These are phyloP conservation scores for Hipparchia semele DNA, from an alignment of 2,888 invertebrate species.

Conservation along the genomic window DNA sequence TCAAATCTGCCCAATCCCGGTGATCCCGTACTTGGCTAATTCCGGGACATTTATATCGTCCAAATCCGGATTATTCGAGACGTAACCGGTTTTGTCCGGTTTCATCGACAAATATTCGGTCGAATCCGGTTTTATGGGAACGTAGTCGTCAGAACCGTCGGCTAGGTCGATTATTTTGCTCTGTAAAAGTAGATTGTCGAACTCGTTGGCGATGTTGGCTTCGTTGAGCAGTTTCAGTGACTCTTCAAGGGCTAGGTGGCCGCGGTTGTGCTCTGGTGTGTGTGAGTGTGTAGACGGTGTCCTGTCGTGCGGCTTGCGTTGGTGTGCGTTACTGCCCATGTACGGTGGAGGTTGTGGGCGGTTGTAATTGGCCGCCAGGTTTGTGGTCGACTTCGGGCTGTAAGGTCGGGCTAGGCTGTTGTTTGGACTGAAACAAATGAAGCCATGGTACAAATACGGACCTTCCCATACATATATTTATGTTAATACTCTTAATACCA, in stretches of 20 bases:
- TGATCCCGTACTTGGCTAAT: slow-evolving; percentile 64
- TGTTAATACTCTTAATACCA: no score
- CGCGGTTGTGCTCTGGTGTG: slow-evolving; percentile 62
- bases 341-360: slow-evolving; percentile 79
- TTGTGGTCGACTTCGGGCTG: slow-evolving; percentile 75
- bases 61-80: slow-evolving; percentile 51
- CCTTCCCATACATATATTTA: no score
- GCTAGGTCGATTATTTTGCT: slow-evolving; percentile 67
- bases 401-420: slow-evolving; percentile 79
- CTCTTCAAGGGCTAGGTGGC: slow-evolving; percentile 70
- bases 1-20: slow-evolving; percentile 65
- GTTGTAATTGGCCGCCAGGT: slow-evolving; percentile 71
- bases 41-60: slow-evolving; percentile 72
- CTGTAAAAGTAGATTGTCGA: slow-evolving; percentile 57
- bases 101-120: slow-evolving; percentile 42
- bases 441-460: no score
- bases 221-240: slow-evolving; percentile 75
- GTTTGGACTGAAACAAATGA: slow-evolving; percentile 72
- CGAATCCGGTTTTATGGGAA: slow-evolving; percentile 57
- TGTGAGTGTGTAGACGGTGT: slow-evolving; percentile 53
- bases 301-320: slow-evolving; percentile 60
- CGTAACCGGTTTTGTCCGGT: slow-evolving; percentile 42
- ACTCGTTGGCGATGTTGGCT: slow-evolving; percentile 68
- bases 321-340: slow-evolving; percentile 67
- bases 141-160: slow-evolving; percentile 73